Percentiles rank a stretch among this genome's conserved stretches.
Conservation (phyloP, 1,140 invertebrate species). For the Dolichoris vasculosae region DNA sequence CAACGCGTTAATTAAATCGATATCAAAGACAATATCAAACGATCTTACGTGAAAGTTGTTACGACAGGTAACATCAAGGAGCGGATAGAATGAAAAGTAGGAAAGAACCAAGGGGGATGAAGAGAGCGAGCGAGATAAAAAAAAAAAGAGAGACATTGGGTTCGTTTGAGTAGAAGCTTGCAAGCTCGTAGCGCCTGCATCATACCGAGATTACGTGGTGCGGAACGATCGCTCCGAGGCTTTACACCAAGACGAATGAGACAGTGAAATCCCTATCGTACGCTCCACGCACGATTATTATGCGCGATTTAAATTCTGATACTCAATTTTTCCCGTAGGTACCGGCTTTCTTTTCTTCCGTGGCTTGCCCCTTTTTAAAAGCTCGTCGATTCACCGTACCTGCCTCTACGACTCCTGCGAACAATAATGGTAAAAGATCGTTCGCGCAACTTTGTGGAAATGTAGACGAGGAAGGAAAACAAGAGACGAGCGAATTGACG, state of each 20-base stretch:
- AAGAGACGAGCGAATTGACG: not conserved
- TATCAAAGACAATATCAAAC: not conserved
- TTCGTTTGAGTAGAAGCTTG: not conserved
- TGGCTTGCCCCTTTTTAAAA: not conserved
- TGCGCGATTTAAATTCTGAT: conserved; percentile 23
- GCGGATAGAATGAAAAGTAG: not conserved
- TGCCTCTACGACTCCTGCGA: too few species aligned
- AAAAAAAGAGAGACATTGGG: not conserved
- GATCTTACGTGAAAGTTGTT: too few species aligned
- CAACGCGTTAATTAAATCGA: not conserved
- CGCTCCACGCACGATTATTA: conserved; percentile 42
- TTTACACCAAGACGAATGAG: conserved; percentile 34
- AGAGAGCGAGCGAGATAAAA: too few species aligned
- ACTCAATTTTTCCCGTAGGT: not conserved
- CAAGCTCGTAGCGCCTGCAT: not conserved
- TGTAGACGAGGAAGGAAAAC: not conserved
- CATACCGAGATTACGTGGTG: not conserved
- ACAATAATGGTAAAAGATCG: too few species aligned
- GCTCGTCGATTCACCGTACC: too few species aligned
- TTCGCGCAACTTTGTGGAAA: too few species aligned
- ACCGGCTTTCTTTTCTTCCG: not conserved
- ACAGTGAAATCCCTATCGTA: conserved; percentile 26
- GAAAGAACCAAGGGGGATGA: not conserved
- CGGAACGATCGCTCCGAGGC: conserved; percentile 30
- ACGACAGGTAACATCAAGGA: not conserved